Conservation (phyloP, 2,888 invertebrate genomes). For the Yponomeuta evonymella region DNA sequence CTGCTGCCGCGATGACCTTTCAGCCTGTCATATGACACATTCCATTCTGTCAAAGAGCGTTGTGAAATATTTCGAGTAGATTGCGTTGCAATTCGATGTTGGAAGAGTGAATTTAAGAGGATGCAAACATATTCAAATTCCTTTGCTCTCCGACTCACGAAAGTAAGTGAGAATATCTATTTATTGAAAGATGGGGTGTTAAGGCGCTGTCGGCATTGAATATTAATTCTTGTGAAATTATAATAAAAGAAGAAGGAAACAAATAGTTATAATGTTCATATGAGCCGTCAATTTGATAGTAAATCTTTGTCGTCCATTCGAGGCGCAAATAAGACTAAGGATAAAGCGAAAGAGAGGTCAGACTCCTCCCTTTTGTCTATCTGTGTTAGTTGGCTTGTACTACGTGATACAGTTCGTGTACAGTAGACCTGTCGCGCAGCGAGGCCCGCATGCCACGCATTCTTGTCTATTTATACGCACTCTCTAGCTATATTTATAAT, state of each 20-base stretch:
- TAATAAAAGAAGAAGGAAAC: too few relatives aligned
- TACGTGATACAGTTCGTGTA: not conserved
- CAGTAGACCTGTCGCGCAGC: not conserved
- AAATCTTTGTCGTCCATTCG: too few relatives aligned
- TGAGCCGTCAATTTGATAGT: too few relatives aligned
- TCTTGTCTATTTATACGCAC: not conserved
- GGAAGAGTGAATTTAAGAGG: not conserved
- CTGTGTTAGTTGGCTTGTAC: not conserved
- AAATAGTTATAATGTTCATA: too few relatives aligned
- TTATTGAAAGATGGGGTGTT: too few relatives aligned
- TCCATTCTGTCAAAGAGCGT: constrained; percentile 6
- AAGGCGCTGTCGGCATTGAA: too few relatives aligned
- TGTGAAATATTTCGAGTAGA: not conserved
- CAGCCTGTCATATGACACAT: constrained; percentile 13
- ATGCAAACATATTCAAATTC: not conserved
- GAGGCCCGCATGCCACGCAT: not conserved
- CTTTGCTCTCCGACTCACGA: too few relatives aligned
- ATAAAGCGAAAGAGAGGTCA: too few relatives aligned
- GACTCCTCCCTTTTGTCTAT: too few relatives aligned
- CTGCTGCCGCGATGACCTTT: constrained; percentile 3
- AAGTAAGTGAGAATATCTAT: too few relatives aligned
- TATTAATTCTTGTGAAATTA: too few relatives aligned
- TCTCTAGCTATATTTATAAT: not conserved
- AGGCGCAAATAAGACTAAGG: too few relatives aligned
- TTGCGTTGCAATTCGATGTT: not conserved